Percentiles rank a stretch among this genome's conserved stretches.
These are phyloP conservation scores for Pycnonotus jocosus DNA, from an alignment of 2,113 vertebrate species.

Conservation along the genomic window DNA sequence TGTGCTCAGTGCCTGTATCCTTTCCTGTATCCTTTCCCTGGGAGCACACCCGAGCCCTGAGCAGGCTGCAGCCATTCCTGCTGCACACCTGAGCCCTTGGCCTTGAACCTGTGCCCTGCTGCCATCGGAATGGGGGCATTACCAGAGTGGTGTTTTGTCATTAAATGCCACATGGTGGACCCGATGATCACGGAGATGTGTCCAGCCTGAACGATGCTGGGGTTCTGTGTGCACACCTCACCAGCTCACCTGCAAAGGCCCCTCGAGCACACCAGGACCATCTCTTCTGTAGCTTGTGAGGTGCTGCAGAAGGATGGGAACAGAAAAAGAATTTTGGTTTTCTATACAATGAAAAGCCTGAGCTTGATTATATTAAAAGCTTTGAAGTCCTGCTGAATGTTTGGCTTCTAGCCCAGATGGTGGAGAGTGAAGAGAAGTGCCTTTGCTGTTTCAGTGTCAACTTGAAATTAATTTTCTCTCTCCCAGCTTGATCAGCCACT, in stretches of 20 bases:
- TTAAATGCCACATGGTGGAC: neutral
- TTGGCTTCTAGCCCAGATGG: neutral
- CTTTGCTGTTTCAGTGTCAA: slow-evolving; percentile 7
- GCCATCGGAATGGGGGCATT: neutral
- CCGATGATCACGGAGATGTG: fast-evolving
- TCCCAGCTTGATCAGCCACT: slow-evolving; percentile 9
- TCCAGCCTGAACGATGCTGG: neutral
- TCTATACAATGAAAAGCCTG: neutral
- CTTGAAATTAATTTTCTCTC: slow-evolving; percentile 24
- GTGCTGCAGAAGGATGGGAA: neutral
- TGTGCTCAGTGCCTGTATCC: neutral
- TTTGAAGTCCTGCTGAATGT: neutral
- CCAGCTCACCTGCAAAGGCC: neutral
- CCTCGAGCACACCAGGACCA: neutral
- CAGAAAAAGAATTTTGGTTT: neutral
- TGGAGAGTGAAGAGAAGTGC: neutral
- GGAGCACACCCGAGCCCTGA: neutral
- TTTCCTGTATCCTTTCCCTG: neutral
- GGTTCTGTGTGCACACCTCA: neutral
- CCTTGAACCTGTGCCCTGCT: neutral
- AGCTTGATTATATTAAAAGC: neutral
- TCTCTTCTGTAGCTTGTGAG: neutral
- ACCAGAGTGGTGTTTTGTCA: neutral
- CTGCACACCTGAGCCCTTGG: neutral
- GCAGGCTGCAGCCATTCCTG: neutral